Evolutionary conservation across 2,797 vertebrate genomes (phyloP).

Genomic region (Oreonectes daqikongensis): DNA sequence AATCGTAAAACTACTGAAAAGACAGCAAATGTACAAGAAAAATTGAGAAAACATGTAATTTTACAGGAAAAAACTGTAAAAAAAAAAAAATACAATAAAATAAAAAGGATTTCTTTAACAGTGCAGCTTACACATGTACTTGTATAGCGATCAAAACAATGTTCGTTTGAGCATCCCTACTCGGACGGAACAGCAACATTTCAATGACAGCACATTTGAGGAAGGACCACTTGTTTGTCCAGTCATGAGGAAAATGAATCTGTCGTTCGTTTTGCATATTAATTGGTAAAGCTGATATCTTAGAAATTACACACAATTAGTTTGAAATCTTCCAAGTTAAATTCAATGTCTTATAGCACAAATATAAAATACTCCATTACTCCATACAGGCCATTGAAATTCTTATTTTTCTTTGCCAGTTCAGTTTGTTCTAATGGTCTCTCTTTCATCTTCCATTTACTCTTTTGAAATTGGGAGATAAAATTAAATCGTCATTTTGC

Average conservation of each 20-base stretch:
- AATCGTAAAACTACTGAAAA: too few species aligned
- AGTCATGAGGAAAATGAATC: neutral
- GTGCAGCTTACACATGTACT: neutral
- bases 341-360: neutral
- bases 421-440: constrained; percentile 28
- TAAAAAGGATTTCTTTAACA: too few species aligned
- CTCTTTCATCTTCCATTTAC: constrained; percentile 20
- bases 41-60: too few species aligned
- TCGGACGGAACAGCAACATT: neutral
- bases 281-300: neutral
- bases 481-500: neutral
- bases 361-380: neutral
- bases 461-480: constrained; percentile 6
- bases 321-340: neutral
- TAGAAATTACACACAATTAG: neutral
- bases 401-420: constrained; percentile 7
- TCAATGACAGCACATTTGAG: neutral
- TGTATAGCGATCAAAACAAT: too few species aligned
- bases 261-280: neutral
- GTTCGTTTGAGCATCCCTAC: neutral
- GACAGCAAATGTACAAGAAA: too few species aligned
- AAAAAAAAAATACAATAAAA: too few species aligned
- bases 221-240: neutral
- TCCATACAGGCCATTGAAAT: neutral
- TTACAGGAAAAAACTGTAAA: too few species aligned